Evolutionary conservation across 2,888 invertebrate genomes (phyloP), one percentile per base, ranked within the genome.

Genomic region (Melinaea menophilus): DNA sequence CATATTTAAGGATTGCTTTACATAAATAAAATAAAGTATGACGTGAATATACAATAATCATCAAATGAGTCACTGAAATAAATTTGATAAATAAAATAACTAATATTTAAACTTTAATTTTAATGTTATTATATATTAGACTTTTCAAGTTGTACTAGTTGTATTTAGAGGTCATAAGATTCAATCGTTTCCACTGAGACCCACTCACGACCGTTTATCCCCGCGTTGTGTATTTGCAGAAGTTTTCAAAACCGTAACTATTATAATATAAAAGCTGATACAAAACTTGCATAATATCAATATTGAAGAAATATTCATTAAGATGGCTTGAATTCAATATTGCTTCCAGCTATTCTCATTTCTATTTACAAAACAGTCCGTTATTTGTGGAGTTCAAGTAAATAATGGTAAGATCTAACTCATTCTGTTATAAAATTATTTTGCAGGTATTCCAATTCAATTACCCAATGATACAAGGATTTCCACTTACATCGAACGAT

Each of bases 401-500:
- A 11, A 61, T 9, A 13, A 35, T 13, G 37, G 61, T 61, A 45
- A 61, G 45, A 41, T 9, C 11, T 11, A 5, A 9, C 9, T 22
- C 9, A 9, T 41, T 37, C 37, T 37, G 1, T 5, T 37, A 37
- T 37, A 37, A 37, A 37, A 2, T 37, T 37, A 37, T 37, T 5
- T 37, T 37, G 4, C 37, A 37, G 37, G 37, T 37, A 37, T 7
- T 7, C 37, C 37, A 7, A 37, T 2, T 7, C 3, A 60, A 46
- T 59, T 68, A 62, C 69, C 70, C 37, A 37, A 5, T 37, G 37
- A 37, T 4, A 37, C 37, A 37, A 37, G 37, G 4, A 37, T 37
- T 37, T 37, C 2, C 7, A 37, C 37, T 37, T 37, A 37, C 37
- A 37, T 70, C 66, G 71, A 70, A 55, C 81, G 79, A 22, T 22